Evolutionary conservation across 2,888 invertebrate species (phyloP).

Genomic region (Celastrina argiolus): DNA sequence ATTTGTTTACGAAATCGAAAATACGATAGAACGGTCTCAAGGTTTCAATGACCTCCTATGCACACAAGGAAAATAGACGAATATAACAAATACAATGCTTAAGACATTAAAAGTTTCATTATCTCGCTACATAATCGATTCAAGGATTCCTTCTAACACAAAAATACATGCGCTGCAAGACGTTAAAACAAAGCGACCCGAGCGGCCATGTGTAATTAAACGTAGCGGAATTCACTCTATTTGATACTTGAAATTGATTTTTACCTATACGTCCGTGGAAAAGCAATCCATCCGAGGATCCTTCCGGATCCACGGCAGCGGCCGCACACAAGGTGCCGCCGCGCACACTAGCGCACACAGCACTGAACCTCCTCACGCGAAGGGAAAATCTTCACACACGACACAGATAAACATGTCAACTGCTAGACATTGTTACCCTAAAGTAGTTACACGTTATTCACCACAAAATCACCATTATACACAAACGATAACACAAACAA

Average conservation of each 20-base stretch:
- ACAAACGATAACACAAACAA: conserved; percentile 69
- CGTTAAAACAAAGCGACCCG: conserved; percentile 53
- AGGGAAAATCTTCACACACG: conserved; percentile 79
- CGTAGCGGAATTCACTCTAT: not conserved
- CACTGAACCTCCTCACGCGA: conserved; percentile 74
- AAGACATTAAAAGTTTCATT: conserved; percentile 12
- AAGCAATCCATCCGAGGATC: conserved; percentile 76
- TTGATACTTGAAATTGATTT: conserved; percentile 43
- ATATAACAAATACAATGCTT: conserved; percentile 39
- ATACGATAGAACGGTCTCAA: conserved; percentile 40
- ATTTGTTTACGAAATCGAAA: not conserved
- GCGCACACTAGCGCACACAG: conserved; percentile 66
- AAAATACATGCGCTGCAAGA: conserved; percentile 50
- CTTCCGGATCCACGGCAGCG: conserved; percentile 59
- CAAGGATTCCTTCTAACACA: conserved; percentile 47
- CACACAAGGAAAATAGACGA: conserved; percentile 48
- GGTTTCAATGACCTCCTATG: conserved; percentile 51
- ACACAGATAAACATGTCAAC: conserved; percentile 79
- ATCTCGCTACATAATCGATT: conserved; percentile 43
- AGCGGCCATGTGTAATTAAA: not conserved
- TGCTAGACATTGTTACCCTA: conserved; percentile 77
- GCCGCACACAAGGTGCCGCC: conserved; percentile 59
- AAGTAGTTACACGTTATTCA: conserved; percentile 73
- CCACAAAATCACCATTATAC: conserved; percentile 64
- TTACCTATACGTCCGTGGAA: conserved; percentile 75